Conservation (phyloP, 2,888 invertebrate species). For the Hemistola chrysoprasaria region DNA sequence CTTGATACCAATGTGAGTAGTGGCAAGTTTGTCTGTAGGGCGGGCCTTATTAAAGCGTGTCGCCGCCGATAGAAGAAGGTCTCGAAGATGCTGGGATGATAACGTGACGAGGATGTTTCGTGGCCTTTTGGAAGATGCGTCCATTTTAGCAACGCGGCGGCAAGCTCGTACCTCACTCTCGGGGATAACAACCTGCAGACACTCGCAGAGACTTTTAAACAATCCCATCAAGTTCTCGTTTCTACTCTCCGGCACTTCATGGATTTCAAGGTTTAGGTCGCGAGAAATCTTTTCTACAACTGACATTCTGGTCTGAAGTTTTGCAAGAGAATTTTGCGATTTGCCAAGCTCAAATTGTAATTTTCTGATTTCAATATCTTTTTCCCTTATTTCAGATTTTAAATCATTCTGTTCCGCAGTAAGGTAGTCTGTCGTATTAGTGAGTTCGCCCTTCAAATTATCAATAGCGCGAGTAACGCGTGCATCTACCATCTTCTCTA, state of each 20-base stretch:
- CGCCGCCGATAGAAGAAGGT: slow-evolving; percentile 18
- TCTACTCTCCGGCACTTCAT: too few relatives aligned
- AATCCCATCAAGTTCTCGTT: slow-evolving; percentile 14
- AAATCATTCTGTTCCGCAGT: slow-evolving; percentile 9
- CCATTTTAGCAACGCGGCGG: slow-evolving; percentile 10
- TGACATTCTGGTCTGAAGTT: slow-evolving; percentile 9
- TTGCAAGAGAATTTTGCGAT: neutral
- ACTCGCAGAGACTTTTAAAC: slow-evolving; percentile 17
- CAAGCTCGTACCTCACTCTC: slow-evolving; percentile 12
- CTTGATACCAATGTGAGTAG: slow-evolving; percentile 12
- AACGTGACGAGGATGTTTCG: slow-evolving; percentile 16
- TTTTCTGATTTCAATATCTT: neutral
- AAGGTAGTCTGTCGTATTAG: too few relatives aligned
- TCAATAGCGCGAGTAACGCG: slow-evolving; percentile 3
- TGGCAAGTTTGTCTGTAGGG: slow-evolving; percentile 3
- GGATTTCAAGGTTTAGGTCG: too few relatives aligned
- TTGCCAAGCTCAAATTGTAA: slow-evolving; percentile 2
- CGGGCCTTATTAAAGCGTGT: slow-evolving; percentile 21
- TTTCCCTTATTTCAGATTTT: neutral
- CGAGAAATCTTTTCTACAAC: too few relatives aligned
- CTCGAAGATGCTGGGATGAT: slow-evolving; percentile 15
- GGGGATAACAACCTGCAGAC: too few relatives aligned
- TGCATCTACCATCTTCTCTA: slow-evolving; percentile 2
- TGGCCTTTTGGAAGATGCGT: slow-evolving; percentile 20
- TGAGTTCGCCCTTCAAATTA: slow-evolving; percentile 3